Evolutionary conservation across 2,113 vertebrate genomes (phyloP).

Genomic region (Taxidea taxus): DNA sequence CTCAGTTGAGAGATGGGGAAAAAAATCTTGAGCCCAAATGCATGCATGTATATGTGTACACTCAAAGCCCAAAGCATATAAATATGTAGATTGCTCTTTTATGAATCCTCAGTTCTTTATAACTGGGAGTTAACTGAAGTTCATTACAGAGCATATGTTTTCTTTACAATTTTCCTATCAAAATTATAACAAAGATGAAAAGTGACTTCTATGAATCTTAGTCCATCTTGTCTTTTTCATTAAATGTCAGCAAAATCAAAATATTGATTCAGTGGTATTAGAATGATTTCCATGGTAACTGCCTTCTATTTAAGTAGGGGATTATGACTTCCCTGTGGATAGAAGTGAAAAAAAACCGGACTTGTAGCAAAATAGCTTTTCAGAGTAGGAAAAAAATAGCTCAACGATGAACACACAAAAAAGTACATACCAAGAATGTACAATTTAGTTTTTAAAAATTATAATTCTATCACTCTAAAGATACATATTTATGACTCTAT

Average conservation of each 20-base stretch:
- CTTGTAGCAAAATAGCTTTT: slow-evolving; percentile 42
- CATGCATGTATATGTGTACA: background rate
- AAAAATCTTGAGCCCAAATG: background rate
- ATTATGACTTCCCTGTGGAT: slow-evolving; percentile 58
- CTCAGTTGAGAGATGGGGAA: background rate
- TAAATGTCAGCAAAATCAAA: slow-evolving; percentile 70
- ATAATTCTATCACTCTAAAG: background rate
- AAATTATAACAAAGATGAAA: slow-evolving; percentile 54
- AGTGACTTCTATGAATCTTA: slow-evolving; percentile 60
- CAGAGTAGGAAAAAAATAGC: background rate
- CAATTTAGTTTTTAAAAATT: background rate
- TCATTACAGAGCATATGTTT: slow-evolving; percentile 44
- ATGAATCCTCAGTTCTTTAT: slow-evolving; percentile 22
- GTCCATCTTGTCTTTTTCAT: slow-evolving; percentile 57
- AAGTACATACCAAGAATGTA: background rate
- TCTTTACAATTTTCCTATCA: slow-evolving; percentile 56
- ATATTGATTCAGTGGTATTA: slow-evolving; percentile 65
- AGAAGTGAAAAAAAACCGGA: slow-evolving; percentile 54
- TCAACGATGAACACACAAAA: background rate
- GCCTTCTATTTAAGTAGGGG: slow-evolving; percentile 56
- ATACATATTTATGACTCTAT: background rate
- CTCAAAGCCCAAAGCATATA: slow-evolving; percentile 1
- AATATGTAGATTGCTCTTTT: slow-evolving; percentile 48
- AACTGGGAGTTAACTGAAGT: slow-evolving; percentile 6
- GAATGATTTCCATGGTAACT: slow-evolving; percentile 68